Base-by-base conservation (phyloP, 2,888 invertebrate species). In the Abrostola tripartita region DNA sequence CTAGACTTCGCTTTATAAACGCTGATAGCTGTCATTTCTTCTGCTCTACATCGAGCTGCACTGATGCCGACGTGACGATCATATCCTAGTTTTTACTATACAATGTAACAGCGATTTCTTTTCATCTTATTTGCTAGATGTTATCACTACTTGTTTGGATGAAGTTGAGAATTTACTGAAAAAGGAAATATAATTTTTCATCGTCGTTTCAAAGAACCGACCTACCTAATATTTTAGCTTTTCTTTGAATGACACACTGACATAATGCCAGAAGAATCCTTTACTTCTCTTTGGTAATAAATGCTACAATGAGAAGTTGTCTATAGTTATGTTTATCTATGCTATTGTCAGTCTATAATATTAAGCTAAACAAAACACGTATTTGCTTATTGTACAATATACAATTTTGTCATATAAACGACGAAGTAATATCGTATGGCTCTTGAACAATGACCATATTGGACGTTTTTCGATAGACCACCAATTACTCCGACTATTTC, bases 81-180 rank as follows among this genome's bases (percentile, higher is more conserved):
- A 66, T 66, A 79, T 74, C 76, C 81, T 76, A 78, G 74, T 82
- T 79, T 74, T 71, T 73, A 62, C 50, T 59, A 14, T 38, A 61
- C 53, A 42, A 57, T 61, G 59, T 57, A 69, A 70, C 12, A 35
- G 59, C 67, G 70, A 73, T 81, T 82, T 82, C 78, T 68, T 81
- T 58, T 70, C 37, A 49, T 55, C 58, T 68, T 14, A 44, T 50
- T 42, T 59, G 53, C 59, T 52, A 64, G 52, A 55, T 61, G 37
- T 42, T 52, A 47, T 47, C 44, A 47, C 44, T 14, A 24, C 24
- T 47, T 47, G n/a, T n/a, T n/a, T 14, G 9, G 14, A 24, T 47
- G 12, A 9, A 24, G 14, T 47, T 47, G 9, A 9, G 5, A 14
- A 47, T 8, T 14, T 8, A 8, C 12, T 14, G 8, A 8, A 14